Base-by-base conservation (phyloP, 2,888 invertebrate species). In the Argyresthia albistria region DNA sequence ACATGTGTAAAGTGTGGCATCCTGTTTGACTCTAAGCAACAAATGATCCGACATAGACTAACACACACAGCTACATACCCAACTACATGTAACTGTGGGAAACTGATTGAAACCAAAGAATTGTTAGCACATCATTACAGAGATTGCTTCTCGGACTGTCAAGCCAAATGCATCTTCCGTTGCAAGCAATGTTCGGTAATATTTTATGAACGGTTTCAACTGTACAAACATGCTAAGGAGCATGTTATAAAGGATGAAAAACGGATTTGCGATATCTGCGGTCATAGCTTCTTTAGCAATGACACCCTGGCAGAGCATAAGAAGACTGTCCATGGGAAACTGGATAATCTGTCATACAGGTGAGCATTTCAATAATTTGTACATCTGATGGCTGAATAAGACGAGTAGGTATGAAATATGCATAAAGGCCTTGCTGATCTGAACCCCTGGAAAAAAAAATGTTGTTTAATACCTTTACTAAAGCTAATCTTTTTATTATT, bases 131-230 rank as follows among this genome's bases (percentile, higher is more conserved):
- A 70, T 37, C 86, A 87, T 59, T 74, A 74, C 15, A 79, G 71
- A 57, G 65, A 61, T 1, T 83, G 82, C 54, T 67, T 70, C 51
- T 62, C 63, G 0, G 80, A 83, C 51, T 74, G 70, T 46, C 69
- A 70, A 48, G 61, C 74, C 0, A 79, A 79, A 0, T 76, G 69
- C 50, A 61, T 68, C 4, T 84, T 80, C 57, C 67, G 77, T 8
- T 88, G 88, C 59, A 84, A 79, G 53, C 75, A 80, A 58, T 88
- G 88, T 55, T 74, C 76, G 0, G 65, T 73, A 7, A 69, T 67
- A 0, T 88, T 81, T 45, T 74, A 68, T 59, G 77, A 83, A 36
- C 62, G 80, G 54, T 73, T 76, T 43, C 69, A 71, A 12, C 53
- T 88, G 1, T 87, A 80, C 53, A 70, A 67, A 43, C 88, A 88